Percentiles rank a stretch among this genome's conserved stretches.
phyloP scores from a whole-genome alignment of 2,797 vertebrate genomes.

The Phyllotis vaccarum region DNA sequence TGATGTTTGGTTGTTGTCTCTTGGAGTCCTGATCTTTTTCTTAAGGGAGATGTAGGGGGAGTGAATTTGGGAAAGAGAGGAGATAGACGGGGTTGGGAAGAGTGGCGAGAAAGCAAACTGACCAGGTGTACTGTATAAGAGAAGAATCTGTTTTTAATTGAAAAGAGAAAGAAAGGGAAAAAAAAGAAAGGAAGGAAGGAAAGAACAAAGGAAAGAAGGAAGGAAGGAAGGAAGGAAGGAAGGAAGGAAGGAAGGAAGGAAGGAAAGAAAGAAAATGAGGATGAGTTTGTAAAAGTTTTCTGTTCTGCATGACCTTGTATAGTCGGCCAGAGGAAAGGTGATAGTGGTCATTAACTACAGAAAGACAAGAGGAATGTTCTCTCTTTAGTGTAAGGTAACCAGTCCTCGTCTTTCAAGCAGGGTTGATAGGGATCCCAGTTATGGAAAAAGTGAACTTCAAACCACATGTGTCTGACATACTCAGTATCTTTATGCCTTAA shows the following conservation, averaged over 20 bases:
- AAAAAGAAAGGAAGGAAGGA: too few species aligned
- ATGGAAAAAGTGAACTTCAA: background rate
- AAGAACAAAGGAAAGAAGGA: background rate
- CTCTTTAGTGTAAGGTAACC: background rate
- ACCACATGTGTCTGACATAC: background rate
- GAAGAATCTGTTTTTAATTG: background rate
- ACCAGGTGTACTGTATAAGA: background rate
- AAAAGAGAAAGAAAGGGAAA: background rate
- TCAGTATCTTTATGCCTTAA: background rate
- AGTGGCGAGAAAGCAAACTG: background rate
- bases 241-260: background rate
- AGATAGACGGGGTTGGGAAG: background rate
- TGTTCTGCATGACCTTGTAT: background rate
- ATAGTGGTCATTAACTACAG: background rate
- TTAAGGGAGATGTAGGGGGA: background rate
- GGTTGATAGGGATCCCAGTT: background rate
- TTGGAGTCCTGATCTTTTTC: background rate
- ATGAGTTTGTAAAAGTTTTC: background rate
- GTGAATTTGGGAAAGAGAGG: background rate
- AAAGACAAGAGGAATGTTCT: background rate
- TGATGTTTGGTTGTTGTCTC: background rate
- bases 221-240: background rate
- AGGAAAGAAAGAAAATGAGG: background rate
- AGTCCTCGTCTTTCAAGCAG: background rate
- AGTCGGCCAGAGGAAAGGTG: background rate